These are phyloP conservation scores for Cantharis nigra DNA, from an alignment of 2,888 invertebrate species.

Conservation along the genomic window DNA sequence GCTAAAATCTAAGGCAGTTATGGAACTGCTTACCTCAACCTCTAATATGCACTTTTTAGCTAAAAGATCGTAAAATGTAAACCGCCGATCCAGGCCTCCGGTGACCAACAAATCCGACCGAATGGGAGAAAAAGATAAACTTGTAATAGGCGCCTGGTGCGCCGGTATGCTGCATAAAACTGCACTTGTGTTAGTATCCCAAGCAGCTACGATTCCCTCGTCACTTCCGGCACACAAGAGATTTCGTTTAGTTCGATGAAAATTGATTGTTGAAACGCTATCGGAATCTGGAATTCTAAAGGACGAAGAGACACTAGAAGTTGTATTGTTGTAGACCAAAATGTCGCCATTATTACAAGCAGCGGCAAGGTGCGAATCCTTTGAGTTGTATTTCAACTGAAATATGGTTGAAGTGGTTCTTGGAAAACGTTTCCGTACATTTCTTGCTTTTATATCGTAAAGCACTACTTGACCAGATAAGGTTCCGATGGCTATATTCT, in stretches of 20 bases:
- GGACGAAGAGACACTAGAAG: constrained; percentile 42
- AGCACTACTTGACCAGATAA: constrained; percentile 47
- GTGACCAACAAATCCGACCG: constrained; percentile 62
- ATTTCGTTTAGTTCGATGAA: constrained; percentile 46
- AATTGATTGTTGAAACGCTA: constrained; percentile 43
- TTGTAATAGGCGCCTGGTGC: constrained; percentile 64
- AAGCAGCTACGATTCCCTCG: constrained; percentile 51
- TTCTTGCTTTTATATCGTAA: constrained; percentile 50
- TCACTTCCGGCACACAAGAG: constrained; percentile 49
- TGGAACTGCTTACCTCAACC: constrained; percentile 45
- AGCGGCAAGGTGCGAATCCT: constrained; percentile 50
- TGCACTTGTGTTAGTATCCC: constrained; percentile 50
- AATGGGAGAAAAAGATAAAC: constrained; percentile 61
- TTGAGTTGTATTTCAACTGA: constrained; percentile 47
- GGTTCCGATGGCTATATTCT: constrained; percentile 47
- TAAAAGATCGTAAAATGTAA: constrained; percentile 62
- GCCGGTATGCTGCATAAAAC: constrained; percentile 46
- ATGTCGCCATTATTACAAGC: constrained; percentile 49
- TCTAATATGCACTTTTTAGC: constrained; percentile 52
- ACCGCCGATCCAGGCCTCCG: constrained; percentile 61
- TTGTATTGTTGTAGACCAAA: constrained; percentile 46
- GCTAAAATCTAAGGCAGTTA: constrained; percentile 49
- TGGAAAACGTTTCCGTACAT: constrained; percentile 46
- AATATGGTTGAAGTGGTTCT: constrained; percentile 42
- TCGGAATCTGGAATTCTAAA: constrained; percentile 48